Base-by-base conservation (phyloP, 2,113 vertebrate species). In the Rostratula benghalensis region DNA sequence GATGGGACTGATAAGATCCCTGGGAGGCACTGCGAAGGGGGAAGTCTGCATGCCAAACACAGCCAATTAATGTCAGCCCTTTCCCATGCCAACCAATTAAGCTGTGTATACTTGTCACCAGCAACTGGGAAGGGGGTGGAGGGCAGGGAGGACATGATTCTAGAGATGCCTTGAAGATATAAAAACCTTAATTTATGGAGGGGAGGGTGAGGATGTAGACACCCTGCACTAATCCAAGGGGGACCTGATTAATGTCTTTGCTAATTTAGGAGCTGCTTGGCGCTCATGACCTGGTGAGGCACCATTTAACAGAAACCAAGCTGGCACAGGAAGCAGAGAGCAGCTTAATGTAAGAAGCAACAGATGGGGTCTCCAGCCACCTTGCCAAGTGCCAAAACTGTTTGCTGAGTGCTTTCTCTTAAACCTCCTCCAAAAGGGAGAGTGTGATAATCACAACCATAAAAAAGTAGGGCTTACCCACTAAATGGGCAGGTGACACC, bases 71-170 rank as follows among this genome's bases (percentile, higher is more conserved):
- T 96, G 96, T 95, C 97, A 97, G 96, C 88, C 91, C 96, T 96
- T 94, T 96, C 97, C 98, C 97, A 97, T 98, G 97, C 97, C 97
- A 98, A 95, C 97, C 98, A 96, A 97, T 98, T 97, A 97, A 98
- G 97, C 97, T 77, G 88, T 92, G 94, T 68, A 83, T 59, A 37
- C 96, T 94, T 98, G 98, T 98, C 98, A 98, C 96, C 95, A 93
- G 94, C 93, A 80, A 60, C 27, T 43, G 86, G 63, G 90, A 87
- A 97, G 93, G 94, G 79, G 89, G 73, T 83, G 87, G 67, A 93
- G 87, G 88, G 87, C 27, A 35, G 48, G 10, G 48, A 59, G 85
- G 80, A 76, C 79, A 73, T 37, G 3, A 71, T 96, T 90, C 92
- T 92, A 68, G 89, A 92, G 83, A 48, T 83, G 90, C 86, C 95